Evolutionary conservation across 2,888 invertebrate species (phyloP).

Genomic region (Cosmopolites sordidus): DNA sequence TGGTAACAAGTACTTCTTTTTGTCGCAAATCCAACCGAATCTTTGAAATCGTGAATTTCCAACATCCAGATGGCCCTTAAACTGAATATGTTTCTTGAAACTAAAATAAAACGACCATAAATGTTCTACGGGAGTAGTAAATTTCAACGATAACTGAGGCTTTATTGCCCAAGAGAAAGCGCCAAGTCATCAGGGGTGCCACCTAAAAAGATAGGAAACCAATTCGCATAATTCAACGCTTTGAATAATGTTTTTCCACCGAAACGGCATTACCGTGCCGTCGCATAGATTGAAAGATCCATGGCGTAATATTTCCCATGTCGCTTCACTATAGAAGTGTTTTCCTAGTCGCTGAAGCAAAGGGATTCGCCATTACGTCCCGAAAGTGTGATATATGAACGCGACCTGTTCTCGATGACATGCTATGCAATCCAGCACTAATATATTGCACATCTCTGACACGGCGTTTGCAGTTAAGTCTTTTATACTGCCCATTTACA

Average conservation of each 20-base stretch:
- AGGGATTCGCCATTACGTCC: constrained; percentile 11
- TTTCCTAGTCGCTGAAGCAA: constrained; percentile 15
- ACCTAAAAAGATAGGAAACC: constrained; percentile 25
- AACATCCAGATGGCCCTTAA: not conserved
- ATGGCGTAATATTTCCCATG: constrained; percentile 26
- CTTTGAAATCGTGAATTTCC: not conserved
- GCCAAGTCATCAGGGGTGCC: constrained; percentile 24
- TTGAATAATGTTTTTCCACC: constrained; percentile 27
- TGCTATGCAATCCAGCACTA: constrained; percentile 12
- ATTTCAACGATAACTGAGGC: constrained; percentile 19
- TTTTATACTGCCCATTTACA: not conserved
- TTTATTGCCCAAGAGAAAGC: constrained; percentile 19
- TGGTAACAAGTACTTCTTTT: too few relatives aligned
- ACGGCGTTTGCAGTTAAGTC: not conserved
- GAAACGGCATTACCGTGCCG: constrained; percentile 25
- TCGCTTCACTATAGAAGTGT: constrained; percentile 18
- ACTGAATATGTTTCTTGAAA: constrained; percentile 1
- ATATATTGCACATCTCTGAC: constrained; percentile 10
- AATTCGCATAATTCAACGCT: constrained; percentile 27
- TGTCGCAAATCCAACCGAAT: too few relatives aligned
- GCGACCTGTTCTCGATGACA: constrained; percentile 16
- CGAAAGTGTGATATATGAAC: constrained; percentile 22
- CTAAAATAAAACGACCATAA: constrained; percentile 15
- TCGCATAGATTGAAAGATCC: constrained; percentile 26
- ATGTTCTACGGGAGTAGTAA: constrained; percentile 8